These are phyloP conservation scores for Porites lutea DNA, from an alignment of 64 coral and sea anemone species.

Conservation along the genomic window DNA sequence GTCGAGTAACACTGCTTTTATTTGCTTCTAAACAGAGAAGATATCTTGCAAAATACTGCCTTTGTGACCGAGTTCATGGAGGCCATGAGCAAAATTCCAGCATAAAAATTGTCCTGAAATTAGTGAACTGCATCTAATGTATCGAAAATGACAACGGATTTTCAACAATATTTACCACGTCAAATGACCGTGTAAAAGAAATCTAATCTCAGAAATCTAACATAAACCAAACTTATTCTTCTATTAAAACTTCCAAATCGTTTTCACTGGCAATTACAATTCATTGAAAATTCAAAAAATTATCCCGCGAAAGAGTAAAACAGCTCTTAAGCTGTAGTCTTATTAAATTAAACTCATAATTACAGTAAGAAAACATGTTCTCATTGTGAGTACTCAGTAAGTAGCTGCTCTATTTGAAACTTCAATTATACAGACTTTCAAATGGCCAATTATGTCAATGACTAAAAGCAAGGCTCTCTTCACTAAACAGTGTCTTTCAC, in stretches of 20 bases:
- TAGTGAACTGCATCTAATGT: no score
- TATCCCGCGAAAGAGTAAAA: conserved; percentile 15
- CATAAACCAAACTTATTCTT: conserved; percentile 6
- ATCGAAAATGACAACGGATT: no score
- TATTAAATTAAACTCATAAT: conserved; percentile 25
- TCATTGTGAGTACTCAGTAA: conserved; percentile 3
- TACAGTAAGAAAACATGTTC: conserved; percentile 33
- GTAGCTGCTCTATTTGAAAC: conserved; percentile 29
- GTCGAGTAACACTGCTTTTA: no score
- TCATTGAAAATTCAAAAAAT: conserved; percentile 47
- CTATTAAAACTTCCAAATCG: conserved; percentile 22
- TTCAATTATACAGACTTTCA: conserved; percentile 9
- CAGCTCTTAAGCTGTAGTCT: conserved; percentile 9
- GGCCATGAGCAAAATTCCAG: conserved; percentile 26
- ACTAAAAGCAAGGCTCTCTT: background rate
- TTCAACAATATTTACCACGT: no score
- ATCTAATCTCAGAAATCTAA: no score
- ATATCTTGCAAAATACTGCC: conserved; percentile 9
- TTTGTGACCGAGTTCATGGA: conserved; percentile 31
- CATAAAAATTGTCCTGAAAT: conserved; percentile 10
- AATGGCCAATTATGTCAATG: background rate
- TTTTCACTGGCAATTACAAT: conserved; percentile 23
- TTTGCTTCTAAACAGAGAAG: no score
- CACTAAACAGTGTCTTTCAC: conserved; percentile 7
- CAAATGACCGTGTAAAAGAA: no score